Evolutionary conservation across 2,113 vertebrate species (phyloP), one percentile per base, ranked within the genome.

Genomic region (Platycercus adscitus): DNA sequence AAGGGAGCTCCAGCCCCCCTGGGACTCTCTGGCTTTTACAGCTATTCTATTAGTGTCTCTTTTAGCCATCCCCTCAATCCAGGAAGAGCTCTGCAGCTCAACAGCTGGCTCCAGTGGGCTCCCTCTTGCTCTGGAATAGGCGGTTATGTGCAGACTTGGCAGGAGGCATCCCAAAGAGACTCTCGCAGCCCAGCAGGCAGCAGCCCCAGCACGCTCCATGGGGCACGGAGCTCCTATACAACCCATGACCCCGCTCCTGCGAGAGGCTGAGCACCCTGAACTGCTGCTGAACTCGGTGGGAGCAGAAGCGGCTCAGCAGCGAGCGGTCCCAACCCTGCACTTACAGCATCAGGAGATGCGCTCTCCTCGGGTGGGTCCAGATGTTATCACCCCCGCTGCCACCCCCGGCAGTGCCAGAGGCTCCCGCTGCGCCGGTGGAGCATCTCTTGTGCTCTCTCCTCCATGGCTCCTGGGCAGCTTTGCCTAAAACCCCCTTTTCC

Each of bases 331-430:
- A 88, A 25, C 60, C 94, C 92, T 73, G 61, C 92, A 83, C 94
- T 94, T 93, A 88, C 76, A 58, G 94, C 91, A 88, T 12, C 21
- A 7, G 80, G 92, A 94, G 88, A 81, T 94, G 92, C 0, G 88
- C 82, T 91, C 87, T 90, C 79, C 53, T 81, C 68, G 49, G 88
- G 86, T 95, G 95, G 92, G 41, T 95, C 86, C 96, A 90, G 96
- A 95, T 95, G 95, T 95, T 93, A 83, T 86, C 95, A 86, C 18
- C 94, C 86, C 68, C 63, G 23, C 94, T 93, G 86, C 92, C 94
- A 94, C 76, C 88, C 71, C 68, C 31, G 3, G 95, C 82, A 90
- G 88, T 80, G 90, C 90, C n/a, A 5, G 75, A 94, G 95, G 95
- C 92, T 96, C 94, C 88, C 18, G 78, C 95, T 96, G 93, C 12